Evolutionary conservation across 2,113 vertebrate species (phyloP), one percentile per base, ranked within the genome.

Genomic region (Zosterops lateralis): DNA sequence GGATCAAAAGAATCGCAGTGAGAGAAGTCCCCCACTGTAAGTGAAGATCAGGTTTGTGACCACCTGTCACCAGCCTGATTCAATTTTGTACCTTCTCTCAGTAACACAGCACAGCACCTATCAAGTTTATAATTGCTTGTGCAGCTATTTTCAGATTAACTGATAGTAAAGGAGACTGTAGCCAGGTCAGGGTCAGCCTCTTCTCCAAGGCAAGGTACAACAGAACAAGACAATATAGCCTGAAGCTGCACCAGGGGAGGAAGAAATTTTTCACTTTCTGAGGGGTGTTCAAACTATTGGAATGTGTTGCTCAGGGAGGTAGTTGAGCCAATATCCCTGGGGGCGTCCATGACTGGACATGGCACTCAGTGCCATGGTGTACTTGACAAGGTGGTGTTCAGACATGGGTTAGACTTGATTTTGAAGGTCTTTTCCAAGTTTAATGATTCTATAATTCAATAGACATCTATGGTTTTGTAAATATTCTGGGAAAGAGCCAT

Each of bases 331-430:
- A 9, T 17, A 47, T 4, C 9, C 29, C 17, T 48, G 17, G 29
- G 47, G 14, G 13, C 0, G 0, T 25, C 66, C 53, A 73, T 38
- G 18, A 38, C 29, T 56, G 57, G 15, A 71, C 29, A 26, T 8
- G 9, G 34, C 34, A 79, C 13, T 60, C 13, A 45, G 38, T 29
- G 15, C 18, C 22, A 17, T 14, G 32, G 26, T 45, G 22, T 22
- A 24, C 10, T 66, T 67, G 28, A 60, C 5, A n/a, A 45, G 9
- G 28, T 17, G 24, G 16, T n/a, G 13, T 9, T 58, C 0, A 0
- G 18, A 32, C 26, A 51, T 8, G 11, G 28, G 13, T 29, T n/a
- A 44, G 19, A n/a, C n/a, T 60, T 28, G 28, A 44, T 29, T 64
- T 73, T 48, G 12, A 19, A 44, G 14, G 21, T 44, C 10, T 50